Evolutionary conservation across 2,888 invertebrate species (phyloP), one percentile per base, ranked within the genome.

Genomic region (Malthinus flaveolus): DNA sequence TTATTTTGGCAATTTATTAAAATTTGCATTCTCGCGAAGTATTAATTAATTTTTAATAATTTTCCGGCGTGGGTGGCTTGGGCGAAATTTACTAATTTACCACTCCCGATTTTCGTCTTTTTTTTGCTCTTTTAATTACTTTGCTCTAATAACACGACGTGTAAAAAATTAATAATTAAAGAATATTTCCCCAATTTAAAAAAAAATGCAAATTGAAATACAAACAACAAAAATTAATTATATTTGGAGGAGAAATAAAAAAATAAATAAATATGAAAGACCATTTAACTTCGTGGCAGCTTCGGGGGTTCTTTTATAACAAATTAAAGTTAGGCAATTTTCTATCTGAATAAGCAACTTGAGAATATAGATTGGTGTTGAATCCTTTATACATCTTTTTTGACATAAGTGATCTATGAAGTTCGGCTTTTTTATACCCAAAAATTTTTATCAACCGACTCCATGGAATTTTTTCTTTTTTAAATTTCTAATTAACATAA

Each of bases 241-340:
- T 49, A 45, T 50, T 56, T 47, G 49, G 37, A 49, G 44, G 23
- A 12, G 15, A 32, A 34, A 35, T 31, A 52, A 35, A 35, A 48
- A 48, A 48, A n/a, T n/a, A n/a, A 11, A 11, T 11, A 31, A 36
- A 48, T 31, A 35, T 39, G 7, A 23, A 35, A 48, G 32, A 57
- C 59, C 57, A 57, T 58, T 42, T 33, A 42, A 49, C 57, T 52
- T 52, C 49, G 52, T 58, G 35, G 49, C 13, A 33, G 32, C 53
- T 53, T 59, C 50, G 55, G 61, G 61, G 59, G 50, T 61, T 56
- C 60, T 62, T 48, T 66, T 58, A 59, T 60, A 69, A 66, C 68
- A 67, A 68, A 69, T 68, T 69, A 69, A 69, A 69, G 69, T 69
- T 69, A 68, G 66, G 67, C 68, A 69, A 69, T 69, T 69, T 69